phyloP scores from a whole-genome alignment of 2,888 invertebrate species.

The Sesia apiformis region DNA sequence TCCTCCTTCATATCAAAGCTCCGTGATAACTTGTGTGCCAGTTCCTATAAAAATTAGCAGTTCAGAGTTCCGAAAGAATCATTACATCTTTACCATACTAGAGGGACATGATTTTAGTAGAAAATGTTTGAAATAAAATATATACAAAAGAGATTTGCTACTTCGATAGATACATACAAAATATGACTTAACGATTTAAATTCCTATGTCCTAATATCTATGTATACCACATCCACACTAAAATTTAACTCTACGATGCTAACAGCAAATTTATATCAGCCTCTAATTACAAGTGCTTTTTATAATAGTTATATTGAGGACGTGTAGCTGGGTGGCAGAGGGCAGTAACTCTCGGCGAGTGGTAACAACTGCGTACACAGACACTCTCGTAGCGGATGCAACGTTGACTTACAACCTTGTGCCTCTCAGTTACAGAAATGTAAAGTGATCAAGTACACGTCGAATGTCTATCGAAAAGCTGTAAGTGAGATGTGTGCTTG shows the following conservation, averaged over 20 bases:
- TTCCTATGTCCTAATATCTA: conserved; percentile 13
- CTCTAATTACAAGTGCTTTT: conserved; percentile 68
- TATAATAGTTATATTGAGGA: conserved; percentile 37
- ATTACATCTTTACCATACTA: no score
- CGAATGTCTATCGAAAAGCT: conserved; percentile 68
- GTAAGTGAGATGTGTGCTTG: conserved; percentile 71
- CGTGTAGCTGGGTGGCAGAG: conserved; percentile 67
- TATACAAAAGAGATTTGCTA: no score
- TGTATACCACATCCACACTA: conserved; percentile 64
- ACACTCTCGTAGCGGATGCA: no score
- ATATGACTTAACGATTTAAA: conserved; percentile 4
- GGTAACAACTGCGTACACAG: no score
- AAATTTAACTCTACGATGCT: conserved; percentile 57
- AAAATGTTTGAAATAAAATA: background rate
- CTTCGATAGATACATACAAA: conserved; percentile 6
- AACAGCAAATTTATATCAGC: conserved; percentile 64
- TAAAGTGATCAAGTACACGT: conserved; percentile 54
- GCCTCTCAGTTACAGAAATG: conserved; percentile 66
- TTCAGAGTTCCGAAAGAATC: background rate
- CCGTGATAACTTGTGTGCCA: conserved; percentile 89
- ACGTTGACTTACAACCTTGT: conserved; percentile 49
- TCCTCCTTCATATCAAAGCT: conserved; percentile 94
- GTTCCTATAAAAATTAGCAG: conserved; percentile 75
- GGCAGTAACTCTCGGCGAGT: conserved; percentile 36
- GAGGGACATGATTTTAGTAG: background rate